Conservation (phyloP, 2,113 vertebrate genomes). For the Pungitius pungitius region DNA sequence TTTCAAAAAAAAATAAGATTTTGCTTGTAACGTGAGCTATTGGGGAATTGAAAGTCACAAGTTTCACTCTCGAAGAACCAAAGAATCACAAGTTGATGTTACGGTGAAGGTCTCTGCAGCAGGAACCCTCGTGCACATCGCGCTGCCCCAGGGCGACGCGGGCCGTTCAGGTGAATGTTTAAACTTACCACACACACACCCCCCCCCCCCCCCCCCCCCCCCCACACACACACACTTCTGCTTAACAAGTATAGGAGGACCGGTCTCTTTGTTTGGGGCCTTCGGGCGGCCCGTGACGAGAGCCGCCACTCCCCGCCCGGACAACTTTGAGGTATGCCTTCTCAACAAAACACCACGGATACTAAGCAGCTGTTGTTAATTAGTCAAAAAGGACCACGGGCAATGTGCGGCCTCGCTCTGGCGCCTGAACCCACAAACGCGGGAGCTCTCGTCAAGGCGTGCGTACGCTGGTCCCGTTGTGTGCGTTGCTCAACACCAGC, state of each 20-base stretch:
- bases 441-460: conserved; percentile 32
- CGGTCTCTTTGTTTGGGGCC: conserved; percentile 48
- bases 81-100: not conserved
- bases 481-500: conserved; percentile 47
- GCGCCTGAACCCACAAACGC: conserved; percentile 1
- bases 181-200: conserved; percentile 18
- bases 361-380: not conserved
- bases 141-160: not conserved
- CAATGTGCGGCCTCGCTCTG: conserved; percentile 40
- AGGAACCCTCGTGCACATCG: conserved; percentile 1
- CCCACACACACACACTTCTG: conserved; percentile 22
- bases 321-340: not conserved
- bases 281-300: conserved; percentile 11
- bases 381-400: not conserved
- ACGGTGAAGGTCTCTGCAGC: conserved; percentile 40
- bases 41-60: conserved; percentile 25
- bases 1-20: not conserved
- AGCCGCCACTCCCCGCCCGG: conserved; percentile 32
- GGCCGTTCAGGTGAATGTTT: conserved; percentile 45
- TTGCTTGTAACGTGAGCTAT: not conserved
- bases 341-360: conserved; percentile 9
- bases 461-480: conserved; percentile 16
- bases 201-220: no score
- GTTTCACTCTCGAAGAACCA: not conserved
- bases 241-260: conserved; percentile 28